Evolutionary conservation across 2,888 invertebrate species (phyloP), one percentile per base, ranked within the genome.

Genomic region (Meteorus colon): DNA sequence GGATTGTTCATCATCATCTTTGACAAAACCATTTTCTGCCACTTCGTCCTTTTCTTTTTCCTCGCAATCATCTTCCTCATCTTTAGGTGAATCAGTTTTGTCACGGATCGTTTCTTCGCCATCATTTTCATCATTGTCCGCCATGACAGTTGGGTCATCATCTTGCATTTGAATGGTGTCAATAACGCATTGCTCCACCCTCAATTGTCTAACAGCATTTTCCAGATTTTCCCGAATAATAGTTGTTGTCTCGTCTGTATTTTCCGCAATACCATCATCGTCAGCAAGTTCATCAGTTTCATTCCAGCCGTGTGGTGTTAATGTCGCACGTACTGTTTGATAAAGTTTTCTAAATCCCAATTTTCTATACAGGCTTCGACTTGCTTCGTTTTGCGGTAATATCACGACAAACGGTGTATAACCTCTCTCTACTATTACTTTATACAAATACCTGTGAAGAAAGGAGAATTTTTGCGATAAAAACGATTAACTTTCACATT

Each of bases 371-470:
- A 96, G 92, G 85, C 94, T 94, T 86, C 95, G 94, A 81, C 96
- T 96, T 80, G 96, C 96, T 90, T 95, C 95, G 90, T 96, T 96
- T 90, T 96, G 96, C 78, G 96, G 96, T 89, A 94, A 92, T 91
- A 96, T 96, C 84, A 96, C 95, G 81, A 96, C 96, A 90, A 96
- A 96, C 76, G 96, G 96, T 85, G 93, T 92, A 90, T 96, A 96
- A 80, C 96, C 95, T 74, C 94, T 92, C 72, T 93, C 93, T 62
- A 93, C 92, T 66, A 94, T 94, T 70, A 89, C 87, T 83, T 90
- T 91, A 59, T 91, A 91, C 84, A 92, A 86, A 86, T 90, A 89
- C 85, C 89, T 88, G 79, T 71, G 77, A 75, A 55, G 71, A n/a
- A 71, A 63, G 63, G 12, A 55, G n/a, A 2, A 55, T 55, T 19